Percentiles rank a stretch among this genome's conserved stretches.
These are phyloP conservation scores for Drosophila buzzatii DNA, from an alignment of 2,888 invertebrate genomes.

Conservation along the genomic window DNA sequence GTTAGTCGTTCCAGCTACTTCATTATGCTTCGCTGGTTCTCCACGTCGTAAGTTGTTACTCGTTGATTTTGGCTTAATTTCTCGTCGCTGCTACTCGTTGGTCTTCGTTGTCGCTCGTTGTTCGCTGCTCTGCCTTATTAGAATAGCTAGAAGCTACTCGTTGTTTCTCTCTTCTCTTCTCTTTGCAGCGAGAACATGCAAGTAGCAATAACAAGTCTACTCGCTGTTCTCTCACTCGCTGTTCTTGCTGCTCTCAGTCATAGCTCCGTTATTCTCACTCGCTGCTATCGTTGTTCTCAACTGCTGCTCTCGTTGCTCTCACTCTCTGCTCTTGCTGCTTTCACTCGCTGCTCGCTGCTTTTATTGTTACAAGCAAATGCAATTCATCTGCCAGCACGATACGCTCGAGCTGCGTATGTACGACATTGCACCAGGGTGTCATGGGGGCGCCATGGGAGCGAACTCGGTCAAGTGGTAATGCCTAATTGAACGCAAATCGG, in stretches of 20 bases:
- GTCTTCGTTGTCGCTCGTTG: no score
- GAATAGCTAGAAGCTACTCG: background rate
- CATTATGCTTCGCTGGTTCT: background rate
- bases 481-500: slow-evolving; percentile 75
- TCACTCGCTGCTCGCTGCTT: background rate
- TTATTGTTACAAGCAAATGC: background rate
- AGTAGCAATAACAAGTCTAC: no score
- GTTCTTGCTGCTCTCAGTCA: background rate
- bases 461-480: slow-evolving; percentile 18
- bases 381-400: background rate
- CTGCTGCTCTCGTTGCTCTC: no score
- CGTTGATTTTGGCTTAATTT: background rate
- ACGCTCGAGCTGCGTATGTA: background rate
- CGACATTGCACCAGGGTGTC: background rate
- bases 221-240: no score
- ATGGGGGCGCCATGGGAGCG: background rate
- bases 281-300: background rate
- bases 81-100: background rate
- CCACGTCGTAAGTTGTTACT: background rate
- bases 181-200: no score
- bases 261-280: background rate
- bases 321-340: no score
- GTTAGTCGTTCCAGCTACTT: background rate
- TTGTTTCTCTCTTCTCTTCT: background rate
- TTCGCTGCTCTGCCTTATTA: background rate